Evolutionary conservation across 92 coral and sea anemone genomes (phyloP), one percentile per base, ranked within the genome.

Genomic region (Porites rus): DNA sequence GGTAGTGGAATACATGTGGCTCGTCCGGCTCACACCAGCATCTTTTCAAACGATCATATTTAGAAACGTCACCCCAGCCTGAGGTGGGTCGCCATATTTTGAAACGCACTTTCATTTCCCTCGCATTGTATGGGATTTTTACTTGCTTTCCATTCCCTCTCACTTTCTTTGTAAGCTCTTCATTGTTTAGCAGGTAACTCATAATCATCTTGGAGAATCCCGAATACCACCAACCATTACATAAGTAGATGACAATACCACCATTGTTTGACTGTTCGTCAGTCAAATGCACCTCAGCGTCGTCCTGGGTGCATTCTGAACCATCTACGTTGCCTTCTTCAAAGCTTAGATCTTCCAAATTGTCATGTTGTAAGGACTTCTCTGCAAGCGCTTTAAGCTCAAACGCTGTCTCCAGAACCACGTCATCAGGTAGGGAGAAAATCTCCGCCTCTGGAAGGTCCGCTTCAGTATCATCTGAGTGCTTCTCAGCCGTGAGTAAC

Each of bases 31-130:
- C 9, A 75, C 74, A 63, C 93, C 95, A 92, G 70, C 51, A 13
- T 50, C 56, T 31, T 0, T 20, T 46, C 80, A 86, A 69, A 51
- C 95, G 92, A 84, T 92, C 91, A 52, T 92, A 92, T 88, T 89
- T 92, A 68, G 60, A 60, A 75, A 92, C 28, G 87, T 89, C 91
- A 85, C 91, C 62, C 95, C 95, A 92, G 5, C 21, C 10, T 6
- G 46, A 38, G 46, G 46, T 38, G 2, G 69, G 69, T 1, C 91
- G 91, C 60, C 1, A 10, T 10, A 87, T 91, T 83, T 87, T 64
- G 51, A 90, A 90, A 38, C 54, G 71, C 54, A 87, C 91, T 56
- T 83, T 53, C 25, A 92, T 82, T 7, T 77, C 6, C 17, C 18
- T 65, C 19, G 95, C 95, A 11, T 20, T 19, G 24, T 56, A 71